These are phyloP conservation scores for Leptoclinus maculatus DNA, from an alignment of 2,797 vertebrate genomes.

Conservation along the genomic window DNA sequence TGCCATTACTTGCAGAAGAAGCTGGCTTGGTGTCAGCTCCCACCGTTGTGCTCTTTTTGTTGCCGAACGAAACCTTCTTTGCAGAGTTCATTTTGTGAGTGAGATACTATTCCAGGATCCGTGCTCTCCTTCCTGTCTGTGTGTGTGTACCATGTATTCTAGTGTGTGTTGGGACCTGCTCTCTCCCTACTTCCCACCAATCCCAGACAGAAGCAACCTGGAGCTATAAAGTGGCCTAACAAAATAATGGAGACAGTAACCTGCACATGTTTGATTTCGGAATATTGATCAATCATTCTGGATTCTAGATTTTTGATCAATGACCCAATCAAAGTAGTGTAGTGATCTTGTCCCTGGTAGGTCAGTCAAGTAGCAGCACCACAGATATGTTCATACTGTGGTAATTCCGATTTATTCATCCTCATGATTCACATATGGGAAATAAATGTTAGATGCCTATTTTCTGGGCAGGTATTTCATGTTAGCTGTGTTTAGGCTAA, in stretches of 20 bases:
- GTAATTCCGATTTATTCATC: constrained; percentile 65
- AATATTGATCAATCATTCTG: constrained; percentile 39
- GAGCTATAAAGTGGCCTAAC: constrained; percentile 68
- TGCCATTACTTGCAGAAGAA: constrained; percentile 79
- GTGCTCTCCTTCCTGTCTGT: constrained; percentile 79
- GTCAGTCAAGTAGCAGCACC: constrained; percentile 63
- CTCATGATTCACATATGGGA: constrained; percentile 74
- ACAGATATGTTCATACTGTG: constrained; percentile 68
- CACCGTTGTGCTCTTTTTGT: constrained; percentile 83
- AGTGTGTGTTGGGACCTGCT: constrained; percentile 68
- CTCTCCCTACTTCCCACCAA: constrained; percentile 62
- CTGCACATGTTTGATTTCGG: constrained; percentile 39
- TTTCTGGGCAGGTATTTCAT: constrained; percentile 83
- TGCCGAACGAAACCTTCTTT: constrained; percentile 66
- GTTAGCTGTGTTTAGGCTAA: constrained; percentile 86
- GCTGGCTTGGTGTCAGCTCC: constrained; percentile 76
- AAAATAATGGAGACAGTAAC: constrained; percentile 40
- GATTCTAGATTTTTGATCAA: constrained; percentile 39
- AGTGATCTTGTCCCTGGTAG: constrained; percentile 54
- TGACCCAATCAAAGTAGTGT: constrained; percentile 42
- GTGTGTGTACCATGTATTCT: constrained; percentile 77
- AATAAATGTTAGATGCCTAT: constrained; percentile 79
- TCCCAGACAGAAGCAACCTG: constrained; percentile 57
- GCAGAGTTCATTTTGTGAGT: constrained; percentile 71
- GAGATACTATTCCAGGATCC: constrained; percentile 72